Base-by-base conservation (phyloP, 2,113 vertebrate species). In the Mormoops blainvillei region DNA sequence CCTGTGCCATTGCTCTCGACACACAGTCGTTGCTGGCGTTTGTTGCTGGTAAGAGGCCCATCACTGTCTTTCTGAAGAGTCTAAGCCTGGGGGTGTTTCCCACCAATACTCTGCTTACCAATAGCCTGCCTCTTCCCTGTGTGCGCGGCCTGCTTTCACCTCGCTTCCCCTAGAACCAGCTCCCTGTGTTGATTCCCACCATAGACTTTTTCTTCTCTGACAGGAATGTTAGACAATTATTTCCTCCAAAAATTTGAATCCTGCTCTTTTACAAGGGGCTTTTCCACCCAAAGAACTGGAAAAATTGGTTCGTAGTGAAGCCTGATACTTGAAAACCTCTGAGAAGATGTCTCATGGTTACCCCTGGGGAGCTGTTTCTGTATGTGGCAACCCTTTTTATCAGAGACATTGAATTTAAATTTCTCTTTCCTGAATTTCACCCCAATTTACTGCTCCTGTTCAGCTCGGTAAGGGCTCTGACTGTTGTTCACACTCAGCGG, bases 351-450 rank as follows among this genome's bases (percentile, higher is more conserved):
- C 41, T 92, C n/a, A 2, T 33, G 11, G 73, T 38, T 77, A 1
- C 19, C 65, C 63, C 41, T 0, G 6, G 36, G 43, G 56, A 87
- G 38, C 56, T 22, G 18, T 28, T 77, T 80, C 63, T 48, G 36
- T 65, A 2, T 61, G 28, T 67, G 77, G 63, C 84, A 84, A 56
- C 38, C 84, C 68, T 96, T 95, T 54, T 86, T 68, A 92, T 54
- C 67, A 73, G 45, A 45, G 58, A 78, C 80, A 86, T 70, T 73
- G 78, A 48, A 76, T 71, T 67, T 74, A 92, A 70, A 87, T 92
- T 92, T 90, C 80, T 92, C 71, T 70, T 85, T 95, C 94, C 86
- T 97, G 87, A 84, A 94, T 96, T 89, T 91, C 85, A 94, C 86
- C 82, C 68, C 88, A 84, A 38, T 89, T 71, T 91, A 89, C 84